Evolutionary conservation across 2,113 vertebrate genomes (phyloP).

Genomic region (Megaceryle torquata): DNA sequence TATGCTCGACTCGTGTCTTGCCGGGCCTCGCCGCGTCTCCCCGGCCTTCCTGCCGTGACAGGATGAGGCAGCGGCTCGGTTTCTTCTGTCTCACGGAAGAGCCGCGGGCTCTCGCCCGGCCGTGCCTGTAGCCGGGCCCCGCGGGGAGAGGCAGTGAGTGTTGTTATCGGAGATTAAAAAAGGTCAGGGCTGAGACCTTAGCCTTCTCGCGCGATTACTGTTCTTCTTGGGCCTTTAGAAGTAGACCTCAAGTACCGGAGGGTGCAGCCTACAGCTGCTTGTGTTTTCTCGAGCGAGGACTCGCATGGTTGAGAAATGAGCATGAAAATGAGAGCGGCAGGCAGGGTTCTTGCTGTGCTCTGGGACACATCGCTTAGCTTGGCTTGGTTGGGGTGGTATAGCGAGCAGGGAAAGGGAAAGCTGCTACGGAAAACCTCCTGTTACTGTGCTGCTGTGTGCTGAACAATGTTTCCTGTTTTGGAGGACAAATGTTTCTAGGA

Average conservation of each 20-base stretch:
- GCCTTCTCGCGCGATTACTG: too few species aligned
- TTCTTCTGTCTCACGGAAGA: fast-evolving
- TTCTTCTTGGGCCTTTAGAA: not conserved
- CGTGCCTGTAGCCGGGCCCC: not conserved
- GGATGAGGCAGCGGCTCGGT: not conserved
- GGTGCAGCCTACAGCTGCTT: too few species aligned
- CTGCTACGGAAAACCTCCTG: not conserved
- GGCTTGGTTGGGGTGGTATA: not conserved
- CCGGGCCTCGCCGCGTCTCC: not conserved
- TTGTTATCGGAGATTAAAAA: fast-evolving
- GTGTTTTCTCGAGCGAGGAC: not conserved
- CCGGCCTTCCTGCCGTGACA: fast-evolving
- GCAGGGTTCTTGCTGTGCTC: too few species aligned
- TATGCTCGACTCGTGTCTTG: not conserved
- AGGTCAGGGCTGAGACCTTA: not conserved
- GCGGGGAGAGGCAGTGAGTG: not conserved
- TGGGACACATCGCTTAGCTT: too few species aligned
- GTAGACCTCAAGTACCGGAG: fast-evolving
- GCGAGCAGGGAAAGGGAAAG: too few species aligned
- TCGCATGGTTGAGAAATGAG: fast-evolving
- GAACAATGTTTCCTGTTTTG: not conserved
- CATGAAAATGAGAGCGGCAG: not conserved
- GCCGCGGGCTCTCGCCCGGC: not conserved
- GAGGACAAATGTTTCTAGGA: not conserved
- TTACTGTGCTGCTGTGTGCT: not conserved